These are phyloP conservation scores for Keiferia lycopersicella DNA, from an alignment of 2,888 invertebrate genomes.

Conservation along the genomic window DNA sequence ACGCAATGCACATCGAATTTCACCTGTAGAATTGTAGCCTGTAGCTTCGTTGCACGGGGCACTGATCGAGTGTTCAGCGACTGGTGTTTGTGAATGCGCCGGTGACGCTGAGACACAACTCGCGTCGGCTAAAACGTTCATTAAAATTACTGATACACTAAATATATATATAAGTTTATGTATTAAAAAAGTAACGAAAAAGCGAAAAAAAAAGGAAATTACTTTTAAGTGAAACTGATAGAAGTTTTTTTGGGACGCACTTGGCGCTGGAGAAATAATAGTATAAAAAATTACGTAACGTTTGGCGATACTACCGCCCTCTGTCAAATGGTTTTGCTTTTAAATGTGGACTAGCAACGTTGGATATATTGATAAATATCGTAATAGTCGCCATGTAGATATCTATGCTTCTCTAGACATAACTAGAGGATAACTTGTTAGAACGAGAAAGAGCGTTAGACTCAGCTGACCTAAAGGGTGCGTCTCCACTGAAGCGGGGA, in stretches of 20 bases:
- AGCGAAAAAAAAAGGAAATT: slow-evolving; percentile 51
- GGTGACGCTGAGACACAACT: slow-evolving; percentile 37
- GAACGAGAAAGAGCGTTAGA: too few relatives aligned
- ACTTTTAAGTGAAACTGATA: slow-evolving; percentile 51
- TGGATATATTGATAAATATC: neutral
- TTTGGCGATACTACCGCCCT: neutral
- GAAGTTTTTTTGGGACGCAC: slow-evolving; percentile 42
- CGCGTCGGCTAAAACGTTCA: slow-evolving; percentile 55
- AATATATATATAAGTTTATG: slow-evolving; percentile 62
- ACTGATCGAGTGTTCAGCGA: slow-evolving; percentile 13
- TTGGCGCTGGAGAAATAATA: neutral
- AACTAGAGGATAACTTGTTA: too few relatives aligned
- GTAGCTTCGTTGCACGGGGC: too few relatives aligned
- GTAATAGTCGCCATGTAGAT: too few relatives aligned
- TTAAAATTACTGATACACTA: slow-evolving; percentile 60
- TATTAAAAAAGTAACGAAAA: slow-evolving; percentile 60
- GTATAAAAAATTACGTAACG: neutral
- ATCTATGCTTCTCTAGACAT: too few relatives aligned
- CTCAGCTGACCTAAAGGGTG: too few relatives aligned
- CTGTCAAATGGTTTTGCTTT: neutral
- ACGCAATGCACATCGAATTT: too few relatives aligned
- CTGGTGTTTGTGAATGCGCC: slow-evolving; percentile 46
- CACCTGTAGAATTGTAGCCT: too few relatives aligned
- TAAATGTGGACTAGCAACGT: neutral
- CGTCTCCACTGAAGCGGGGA: too few relatives aligned